phyloP scores from a whole-genome alignment of 2,888 invertebrate species.

The Hydropsyche betteni region DNA sequence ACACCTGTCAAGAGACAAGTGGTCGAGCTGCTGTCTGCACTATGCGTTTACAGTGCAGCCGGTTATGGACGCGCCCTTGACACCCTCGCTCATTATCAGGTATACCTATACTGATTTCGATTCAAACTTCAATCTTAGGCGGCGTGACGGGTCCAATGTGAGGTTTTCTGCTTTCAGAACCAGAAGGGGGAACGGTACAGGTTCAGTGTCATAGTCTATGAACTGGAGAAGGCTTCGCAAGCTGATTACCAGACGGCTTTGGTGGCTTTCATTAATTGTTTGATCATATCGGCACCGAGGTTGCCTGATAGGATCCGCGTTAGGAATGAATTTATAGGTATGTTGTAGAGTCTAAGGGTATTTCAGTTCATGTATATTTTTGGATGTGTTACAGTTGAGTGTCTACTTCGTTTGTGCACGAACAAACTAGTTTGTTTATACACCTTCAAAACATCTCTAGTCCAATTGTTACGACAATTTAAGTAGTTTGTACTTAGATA shows the following conservation, averaged over 20 bases:
- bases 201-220: constrained; percentile 86
- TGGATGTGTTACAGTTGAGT: no score
- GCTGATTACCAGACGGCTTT: constrained; percentile 92
- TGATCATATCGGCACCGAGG: constrained; percentile 89
- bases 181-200: constrained; percentile 89
- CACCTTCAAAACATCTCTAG: no score
- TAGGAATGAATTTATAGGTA: constrained; percentile 95
- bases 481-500: no score
- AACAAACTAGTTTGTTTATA: no score
- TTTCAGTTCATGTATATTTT: neutral
- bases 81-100: constrained; percentile 93
- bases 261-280: constrained; percentile 94
- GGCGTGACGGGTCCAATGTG: neutral
- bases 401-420: no score
- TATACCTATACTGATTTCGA: constrained; percentile 58
- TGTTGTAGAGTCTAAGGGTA: no score
- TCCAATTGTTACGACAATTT: no score
- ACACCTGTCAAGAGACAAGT: constrained; percentile 95
- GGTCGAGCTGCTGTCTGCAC: constrained; percentile 91
- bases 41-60: constrained; percentile 93
- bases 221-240: constrained; percentile 81
- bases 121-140: neutral
- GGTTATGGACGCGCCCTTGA: constrained; percentile 88
- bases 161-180: constrained; percentile 66
- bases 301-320: constrained; percentile 87